These are phyloP conservation scores for Plumapathes pennacea DNA, from an alignment of 92 coral and sea anemone species.

Conservation along the genomic window DNA sequence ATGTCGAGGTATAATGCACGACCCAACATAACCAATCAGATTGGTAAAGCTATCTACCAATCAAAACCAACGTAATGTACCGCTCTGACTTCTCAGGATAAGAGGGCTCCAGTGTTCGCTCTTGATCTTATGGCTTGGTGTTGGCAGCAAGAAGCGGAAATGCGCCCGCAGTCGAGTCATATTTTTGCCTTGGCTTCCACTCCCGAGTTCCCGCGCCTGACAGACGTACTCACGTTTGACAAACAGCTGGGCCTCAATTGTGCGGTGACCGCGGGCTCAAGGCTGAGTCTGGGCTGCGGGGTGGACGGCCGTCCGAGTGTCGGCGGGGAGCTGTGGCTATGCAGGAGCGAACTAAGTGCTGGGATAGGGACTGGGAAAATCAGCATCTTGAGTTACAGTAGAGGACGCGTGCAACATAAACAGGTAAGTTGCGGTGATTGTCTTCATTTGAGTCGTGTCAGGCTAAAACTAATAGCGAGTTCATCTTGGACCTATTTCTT, in stretches of 20 bases:
- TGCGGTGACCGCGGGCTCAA: conserved; percentile 95
- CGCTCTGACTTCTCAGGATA: conserved; percentile 59
- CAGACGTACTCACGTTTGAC: conserved; percentile 93
- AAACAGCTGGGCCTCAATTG: conserved; percentile 80
- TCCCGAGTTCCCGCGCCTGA: conserved; percentile 89
- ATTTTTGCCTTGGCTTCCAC: conserved; percentile 76
- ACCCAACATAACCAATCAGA: too few relatives aligned
- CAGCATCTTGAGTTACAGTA: conserved; percentile 73
- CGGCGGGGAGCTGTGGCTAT: conserved; percentile 97
- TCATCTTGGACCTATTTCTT: too few relatives aligned
- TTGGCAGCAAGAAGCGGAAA: conserved; percentile 95
- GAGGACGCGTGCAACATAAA: conserved; percentile 77
- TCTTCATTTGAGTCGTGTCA: too few relatives aligned
- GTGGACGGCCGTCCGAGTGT: conserved; percentile 92
- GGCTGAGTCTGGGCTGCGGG: conserved; percentile 81
- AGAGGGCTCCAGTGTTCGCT: conserved; percentile 88
- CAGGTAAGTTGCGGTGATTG: too few relatives aligned
- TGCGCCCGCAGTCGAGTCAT: conserved; percentile 87
- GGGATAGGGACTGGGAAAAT: conserved; percentile 80
- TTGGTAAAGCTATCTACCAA: too few relatives aligned
- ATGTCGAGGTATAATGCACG: too few relatives aligned
- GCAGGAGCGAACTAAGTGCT: conserved; percentile 80
- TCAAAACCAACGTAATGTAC: too few relatives aligned
- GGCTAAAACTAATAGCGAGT: too few relatives aligned
- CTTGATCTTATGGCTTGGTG: conserved; percentile 98